Percentiles rank a stretch among this genome's conserved stretches.
These are phyloP conservation scores for Aporrectodea caliginosa DNA, from an alignment of 1,140 invertebrate genomes.

Conservation along the genomic window DNA sequence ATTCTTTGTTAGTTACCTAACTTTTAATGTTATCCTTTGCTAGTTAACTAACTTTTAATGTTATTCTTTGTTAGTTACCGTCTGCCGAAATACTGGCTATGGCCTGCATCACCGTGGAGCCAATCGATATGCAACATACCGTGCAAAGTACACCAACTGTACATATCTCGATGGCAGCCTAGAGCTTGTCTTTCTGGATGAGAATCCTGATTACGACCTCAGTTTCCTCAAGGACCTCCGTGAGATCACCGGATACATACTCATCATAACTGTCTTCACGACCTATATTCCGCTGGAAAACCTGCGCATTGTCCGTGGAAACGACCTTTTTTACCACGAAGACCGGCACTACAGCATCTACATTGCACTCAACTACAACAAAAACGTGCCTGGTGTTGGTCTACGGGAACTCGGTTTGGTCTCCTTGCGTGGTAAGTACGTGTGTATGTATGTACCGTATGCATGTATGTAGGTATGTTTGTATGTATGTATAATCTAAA, in stretches of 20 bases:
- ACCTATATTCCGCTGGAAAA: slow-evolving; percentile 77
- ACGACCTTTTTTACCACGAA: slow-evolving; percentile 78
- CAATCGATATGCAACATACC: slow-evolving; percentile 12
- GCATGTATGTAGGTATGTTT: too few relatives aligned
- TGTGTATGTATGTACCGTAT: too few relatives aligned
- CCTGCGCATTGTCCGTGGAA: slow-evolving; percentile 89
- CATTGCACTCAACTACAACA: slow-evolving; percentile 47
- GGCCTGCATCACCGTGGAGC: too few relatives aligned
- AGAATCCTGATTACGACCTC: slow-evolving; percentile 33
- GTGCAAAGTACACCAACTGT: slow-evolving; percentile 86
- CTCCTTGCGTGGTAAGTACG: slow-evolving; percentile 71
- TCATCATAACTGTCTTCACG: slow-evolving; percentile 89
- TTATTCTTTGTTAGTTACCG: too few relatives aligned
- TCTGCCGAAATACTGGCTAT: too few relatives aligned
- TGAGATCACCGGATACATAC: slow-evolving; percentile 86
- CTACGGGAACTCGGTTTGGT: slow-evolving; percentile 84
- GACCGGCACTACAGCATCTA: slow-evolving; percentile 45
- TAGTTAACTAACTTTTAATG: too few relatives aligned
- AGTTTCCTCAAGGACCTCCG: slow-evolving; percentile 26
- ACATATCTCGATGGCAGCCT: slow-evolving; percentile 98
- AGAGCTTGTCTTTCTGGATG: slow-evolving; percentile 64
- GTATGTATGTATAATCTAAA: too few relatives aligned
- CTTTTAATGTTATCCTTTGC: too few relatives aligned
- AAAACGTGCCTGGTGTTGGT: slow-evolving; percentile 37
- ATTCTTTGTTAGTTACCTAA: too few relatives aligned